These are phyloP conservation scores for Miichthys miiuy DNA, from an alignment of 2,797 vertebrate genomes.

Conservation along the genomic window DNA sequence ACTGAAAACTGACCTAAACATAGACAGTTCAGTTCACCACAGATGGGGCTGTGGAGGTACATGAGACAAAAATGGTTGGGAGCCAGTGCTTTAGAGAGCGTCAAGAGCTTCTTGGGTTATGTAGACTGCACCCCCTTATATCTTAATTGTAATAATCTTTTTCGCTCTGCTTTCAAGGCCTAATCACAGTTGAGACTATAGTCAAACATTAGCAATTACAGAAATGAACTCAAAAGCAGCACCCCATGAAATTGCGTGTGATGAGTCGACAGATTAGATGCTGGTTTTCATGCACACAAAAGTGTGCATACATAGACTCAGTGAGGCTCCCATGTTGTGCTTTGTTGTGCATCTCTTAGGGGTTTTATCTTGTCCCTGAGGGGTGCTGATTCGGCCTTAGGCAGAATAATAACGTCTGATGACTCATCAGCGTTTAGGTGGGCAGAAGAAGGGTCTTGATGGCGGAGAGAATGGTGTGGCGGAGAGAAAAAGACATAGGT, in stretches of 20 bases:
- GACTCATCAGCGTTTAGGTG: constrained; percentile 21
- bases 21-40: no score
- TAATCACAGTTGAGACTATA: neutral
- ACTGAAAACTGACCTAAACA: no score
- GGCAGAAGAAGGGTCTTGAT: neutral
- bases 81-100: neutral
- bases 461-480: neutral
- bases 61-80: neutral
- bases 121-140: neutral
- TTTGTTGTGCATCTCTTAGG: neutral
- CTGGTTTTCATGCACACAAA: neutral
- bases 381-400: neutral
- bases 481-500: neutral
- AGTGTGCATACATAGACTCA: neutral
- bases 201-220: neutral
- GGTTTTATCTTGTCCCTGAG: neutral
- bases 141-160: neutral
- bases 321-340: neutral
- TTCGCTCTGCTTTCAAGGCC: neutral
- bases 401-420: constrained; percentile 1
- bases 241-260: neutral
- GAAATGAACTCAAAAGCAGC: neutral
- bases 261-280: neutral
- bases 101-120: neutral
- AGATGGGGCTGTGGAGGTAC: neutral